phyloP scores from a whole-genome alignment of 92 coral and sea anemone genomes.

The Porites evermanni region DNA sequence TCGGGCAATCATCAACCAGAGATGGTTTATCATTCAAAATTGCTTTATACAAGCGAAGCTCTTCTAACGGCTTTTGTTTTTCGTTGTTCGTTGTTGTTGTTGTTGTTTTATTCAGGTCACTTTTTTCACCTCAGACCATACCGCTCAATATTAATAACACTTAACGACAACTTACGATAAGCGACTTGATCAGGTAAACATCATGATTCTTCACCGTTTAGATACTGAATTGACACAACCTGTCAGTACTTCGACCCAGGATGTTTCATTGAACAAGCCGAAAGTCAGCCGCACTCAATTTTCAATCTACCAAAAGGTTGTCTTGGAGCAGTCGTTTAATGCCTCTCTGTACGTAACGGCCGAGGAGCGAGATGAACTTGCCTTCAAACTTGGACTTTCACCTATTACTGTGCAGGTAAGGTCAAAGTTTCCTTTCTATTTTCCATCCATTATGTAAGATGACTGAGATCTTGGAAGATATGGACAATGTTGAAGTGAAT shows the following conservation, averaged over 20 bases:
- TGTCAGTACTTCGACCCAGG: background rate
- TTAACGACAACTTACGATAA: too few species aligned
- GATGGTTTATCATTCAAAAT: too few species aligned
- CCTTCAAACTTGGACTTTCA: slow-evolving; percentile 32
- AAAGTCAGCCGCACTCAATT: slow-evolving; percentile 28
- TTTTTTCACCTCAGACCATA: too few species aligned
- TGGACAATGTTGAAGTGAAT: too few species aligned
- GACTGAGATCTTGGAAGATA: too few species aligned
- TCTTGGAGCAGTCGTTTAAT: slow-evolving; percentile 25
- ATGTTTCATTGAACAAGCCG: background rate
- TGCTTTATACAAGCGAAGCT: too few species aligned
- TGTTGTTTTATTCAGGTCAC: too few species aligned
- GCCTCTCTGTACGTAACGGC: slow-evolving; percentile 32
- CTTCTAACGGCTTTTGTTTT: too few species aligned
- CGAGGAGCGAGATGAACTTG: slow-evolving; percentile 11
- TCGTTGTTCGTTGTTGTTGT: too few species aligned
- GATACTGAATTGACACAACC: background rate
- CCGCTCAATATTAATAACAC: too few species aligned
- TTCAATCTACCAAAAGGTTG: slow-evolving; percentile 28
- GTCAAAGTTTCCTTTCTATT: background rate
- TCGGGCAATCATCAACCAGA: too few species aligned
- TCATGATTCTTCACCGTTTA: background rate
- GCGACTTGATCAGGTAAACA: background rate
- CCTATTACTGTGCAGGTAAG: slow-evolving; percentile 26
- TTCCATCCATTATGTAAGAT: too few species aligned